Base-by-base conservation (phyloP, 1,140 invertebrate species). In the Cydia pomonella region DNA sequence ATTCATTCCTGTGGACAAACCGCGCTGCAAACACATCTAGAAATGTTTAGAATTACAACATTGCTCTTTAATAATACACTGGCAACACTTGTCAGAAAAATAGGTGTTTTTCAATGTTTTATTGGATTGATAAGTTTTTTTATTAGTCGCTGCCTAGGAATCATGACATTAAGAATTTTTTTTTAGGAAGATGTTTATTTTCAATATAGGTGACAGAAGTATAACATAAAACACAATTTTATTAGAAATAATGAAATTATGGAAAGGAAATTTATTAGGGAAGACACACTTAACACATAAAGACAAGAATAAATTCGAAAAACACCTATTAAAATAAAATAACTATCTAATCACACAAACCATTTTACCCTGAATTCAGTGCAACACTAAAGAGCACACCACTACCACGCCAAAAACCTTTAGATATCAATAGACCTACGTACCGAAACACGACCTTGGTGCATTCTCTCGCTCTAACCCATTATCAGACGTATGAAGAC, bases 1-100 rank as follows among this genome's bases (percentile, higher is more conserved):
- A 91, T 82, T 86, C 87, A 92, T 89, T 89, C 87, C 88, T 86
- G 90, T 87, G 85, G 84, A 87, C 88, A 89, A 84, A 69, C 64
- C 64, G 64, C 63, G 63, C 64, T 69, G 64, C 83, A 89, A 85
- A 90, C 86, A 91, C 81, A 77, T 82, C 73, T 62, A 62, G 47
- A 62, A 73, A 59, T 59, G 73, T 59, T 73, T 33, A 69, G 16
- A 13, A 44, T 72, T 72, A 38, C 69, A 72, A 44, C 38, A 72
- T 18, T 25, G 72, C 47, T 73, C 41, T 73, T 50, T 73, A 47
- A 73, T 73, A 47, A 73, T 73, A 50, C 72, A 73, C 64, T 69
- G 64, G 29, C 64, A 69, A 66, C 63, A 66, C 63, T 66, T 13
- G 12, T 38, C 27, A 59, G 2, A 44, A 3, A 23, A 59, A 59